These are phyloP conservation scores for Aulostomus chinensis DNA, from an alignment of 2,797 vertebrate genomes.

Conservation along the genomic window DNA sequence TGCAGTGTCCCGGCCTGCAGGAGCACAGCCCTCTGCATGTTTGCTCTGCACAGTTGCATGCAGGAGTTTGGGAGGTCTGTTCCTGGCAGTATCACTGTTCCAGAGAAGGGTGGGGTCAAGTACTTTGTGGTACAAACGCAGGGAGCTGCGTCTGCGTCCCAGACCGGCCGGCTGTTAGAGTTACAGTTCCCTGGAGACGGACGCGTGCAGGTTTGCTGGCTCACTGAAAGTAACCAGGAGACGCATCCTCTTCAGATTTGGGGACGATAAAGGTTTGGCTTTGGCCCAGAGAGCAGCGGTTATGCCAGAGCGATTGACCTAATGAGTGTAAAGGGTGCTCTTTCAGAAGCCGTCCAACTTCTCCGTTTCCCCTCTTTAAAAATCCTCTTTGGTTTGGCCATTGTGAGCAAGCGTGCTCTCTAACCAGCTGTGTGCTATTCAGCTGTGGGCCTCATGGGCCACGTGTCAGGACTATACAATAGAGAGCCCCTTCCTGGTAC, in stretches of 20 bases:
- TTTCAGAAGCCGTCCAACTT: slow-evolving; percentile 48
- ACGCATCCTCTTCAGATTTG: slow-evolving; percentile 3
- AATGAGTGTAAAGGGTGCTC: slow-evolving; percentile 62
- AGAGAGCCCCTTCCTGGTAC: slow-evolving; percentile 67
- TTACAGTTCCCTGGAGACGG: too few relatives aligned
- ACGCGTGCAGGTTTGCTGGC: too few relatives aligned
- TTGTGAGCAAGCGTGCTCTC: slow-evolving; percentile 78
- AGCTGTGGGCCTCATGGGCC: slow-evolving; percentile 69
- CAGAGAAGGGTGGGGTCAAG: slow-evolving; percentile 69
- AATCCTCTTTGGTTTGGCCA: slow-evolving; percentile 60
- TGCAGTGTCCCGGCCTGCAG: background rate
- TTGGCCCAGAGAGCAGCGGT: slow-evolving; percentile 31
- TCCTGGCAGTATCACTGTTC: slow-evolving; percentile 56
- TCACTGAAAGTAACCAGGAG: slow-evolving; percentile 1
- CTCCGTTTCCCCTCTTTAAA: slow-evolving; percentile 41
- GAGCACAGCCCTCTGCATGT: slow-evolving; percentile 10
- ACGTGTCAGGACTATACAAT: slow-evolving; percentile 77
- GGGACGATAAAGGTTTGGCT: slow-evolving; percentile 9
- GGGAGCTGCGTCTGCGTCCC: too few relatives aligned
- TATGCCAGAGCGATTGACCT: slow-evolving; percentile 41
- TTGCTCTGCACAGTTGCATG: slow-evolving; percentile 37
- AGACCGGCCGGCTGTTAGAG: too few relatives aligned
- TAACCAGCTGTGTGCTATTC: slow-evolving; percentile 80
- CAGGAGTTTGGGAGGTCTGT: slow-evolving; percentile 52
- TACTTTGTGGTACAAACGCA: too few relatives aligned